Evolutionary conservation across 2,113 vertebrate genomes (phyloP).

Genomic region (Microtus montanus): DNA sequence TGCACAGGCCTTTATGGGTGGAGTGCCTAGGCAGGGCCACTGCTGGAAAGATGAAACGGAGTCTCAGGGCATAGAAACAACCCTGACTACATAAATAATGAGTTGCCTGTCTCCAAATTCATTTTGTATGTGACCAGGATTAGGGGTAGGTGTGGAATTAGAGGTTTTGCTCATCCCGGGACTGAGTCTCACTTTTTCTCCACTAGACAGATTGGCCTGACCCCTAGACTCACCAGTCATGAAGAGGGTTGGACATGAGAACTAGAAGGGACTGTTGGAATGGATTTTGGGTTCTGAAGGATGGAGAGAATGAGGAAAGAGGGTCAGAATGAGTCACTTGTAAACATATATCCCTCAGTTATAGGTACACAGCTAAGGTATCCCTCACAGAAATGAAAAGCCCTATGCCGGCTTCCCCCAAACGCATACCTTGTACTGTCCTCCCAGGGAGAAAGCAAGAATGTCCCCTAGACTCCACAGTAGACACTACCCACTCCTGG

Average conservation of each 20-base stretch:
- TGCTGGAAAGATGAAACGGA: background rate
- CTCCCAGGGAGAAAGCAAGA: background rate
- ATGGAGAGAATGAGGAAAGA: background rate
- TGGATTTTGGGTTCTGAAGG: background rate
- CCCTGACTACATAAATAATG: background rate
- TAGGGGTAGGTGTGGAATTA: background rate
- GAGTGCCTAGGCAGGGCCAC: background rate
- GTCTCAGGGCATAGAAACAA: background rate
- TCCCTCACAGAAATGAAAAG: background rate
- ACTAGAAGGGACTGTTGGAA: background rate
- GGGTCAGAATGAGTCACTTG: background rate
- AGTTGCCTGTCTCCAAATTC: background rate
- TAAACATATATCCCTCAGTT: background rate
- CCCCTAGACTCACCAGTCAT: background rate
- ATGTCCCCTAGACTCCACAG: background rate
- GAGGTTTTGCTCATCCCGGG: background rate
- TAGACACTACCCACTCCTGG: background rate
- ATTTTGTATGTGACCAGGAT: background rate
- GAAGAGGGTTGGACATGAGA: background rate
- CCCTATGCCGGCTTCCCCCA: too few relatives aligned
- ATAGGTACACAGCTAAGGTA: accelerated
- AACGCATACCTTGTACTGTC: background rate
- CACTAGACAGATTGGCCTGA: background rate
- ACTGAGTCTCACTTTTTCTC: background rate
- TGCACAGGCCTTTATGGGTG: background rate